Evolutionary conservation across 2,113 vertebrate species (phyloP).

Genomic region (Pica pica): DNA sequence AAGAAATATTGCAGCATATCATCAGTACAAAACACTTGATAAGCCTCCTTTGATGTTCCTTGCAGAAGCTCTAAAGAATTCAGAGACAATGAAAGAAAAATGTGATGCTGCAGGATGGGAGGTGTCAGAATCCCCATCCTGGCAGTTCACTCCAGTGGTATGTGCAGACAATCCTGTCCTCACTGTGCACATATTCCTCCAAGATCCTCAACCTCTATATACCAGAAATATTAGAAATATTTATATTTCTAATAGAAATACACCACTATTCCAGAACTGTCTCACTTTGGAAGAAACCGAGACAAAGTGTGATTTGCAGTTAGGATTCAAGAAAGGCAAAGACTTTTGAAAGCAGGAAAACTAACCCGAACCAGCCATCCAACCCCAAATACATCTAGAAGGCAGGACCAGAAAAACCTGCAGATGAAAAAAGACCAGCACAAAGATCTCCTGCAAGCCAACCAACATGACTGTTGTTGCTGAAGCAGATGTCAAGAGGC

Average conservation of each 20-base stretch:
- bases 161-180: background rate
- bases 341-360: background rate
- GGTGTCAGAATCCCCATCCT: background rate
- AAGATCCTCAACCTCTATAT: background rate
- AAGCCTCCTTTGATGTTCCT: background rate
- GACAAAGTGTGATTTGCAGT: background rate
- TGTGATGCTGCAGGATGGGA: background rate
- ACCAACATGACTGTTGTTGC: background rate
- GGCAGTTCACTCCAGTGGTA: background rate
- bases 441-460: background rate
- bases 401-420: background rate
- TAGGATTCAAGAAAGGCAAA: background rate
- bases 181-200: background rate
- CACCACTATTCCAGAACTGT: background rate
- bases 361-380: background rate
- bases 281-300: background rate
- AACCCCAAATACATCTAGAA: background rate
- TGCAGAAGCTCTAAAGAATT: background rate
- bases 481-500: background rate
- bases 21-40: background rate
- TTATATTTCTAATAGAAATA: too few relatives aligned
- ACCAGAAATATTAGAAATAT: too few relatives aligned
- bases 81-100: background rate
- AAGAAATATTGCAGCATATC: background rate
- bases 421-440: background rate